Evolutionary conservation across 2,888 invertebrate genomes (phyloP).

Genomic region (Clitarchus hookeri): DNA sequence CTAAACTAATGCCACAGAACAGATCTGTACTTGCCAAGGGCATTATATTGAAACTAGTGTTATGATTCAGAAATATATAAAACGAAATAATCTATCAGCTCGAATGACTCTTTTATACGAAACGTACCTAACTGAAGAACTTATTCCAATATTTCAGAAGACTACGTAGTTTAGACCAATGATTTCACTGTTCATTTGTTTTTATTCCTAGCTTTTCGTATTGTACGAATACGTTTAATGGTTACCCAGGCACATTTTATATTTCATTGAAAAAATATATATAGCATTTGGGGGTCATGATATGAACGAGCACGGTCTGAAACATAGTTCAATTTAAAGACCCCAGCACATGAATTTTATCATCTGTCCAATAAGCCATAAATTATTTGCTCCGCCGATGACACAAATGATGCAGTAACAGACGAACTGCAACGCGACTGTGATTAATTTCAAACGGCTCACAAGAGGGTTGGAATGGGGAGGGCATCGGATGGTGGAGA

Average conservation of each 20-base stretch:
- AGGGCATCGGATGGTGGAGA: neutral
- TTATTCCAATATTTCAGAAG: neutral
- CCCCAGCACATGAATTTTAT: conserved; percentile 2
- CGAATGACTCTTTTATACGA: neutral
- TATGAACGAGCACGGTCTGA: neutral
- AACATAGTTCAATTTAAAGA: conserved; percentile 9
- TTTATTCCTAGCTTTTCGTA: neutral
- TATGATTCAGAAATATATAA: too few relatives aligned
- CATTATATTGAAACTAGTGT: too few relatives aligned
- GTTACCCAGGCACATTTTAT: neutral
- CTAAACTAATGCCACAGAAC: too few relatives aligned
- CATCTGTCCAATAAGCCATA: neutral
- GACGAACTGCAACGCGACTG: neutral
- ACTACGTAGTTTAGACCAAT: neutral
- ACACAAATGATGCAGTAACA: conserved; percentile 10
- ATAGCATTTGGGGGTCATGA: neutral
- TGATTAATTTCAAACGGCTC: neutral
- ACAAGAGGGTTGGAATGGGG: too few relatives aligned
- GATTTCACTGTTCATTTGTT: neutral
- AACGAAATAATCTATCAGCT: too few relatives aligned
- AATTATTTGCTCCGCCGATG: neutral
- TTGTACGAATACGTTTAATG: neutral
- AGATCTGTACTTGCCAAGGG: too few relatives aligned
- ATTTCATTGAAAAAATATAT: neutral
- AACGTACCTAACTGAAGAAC: neutral